Percentiles rank a stretch among this genome's conserved stretches.
These are phyloP conservation scores for Columba livia DNA, from an alignment of 2,113 vertebrate species.

Conservation along the genomic window DNA sequence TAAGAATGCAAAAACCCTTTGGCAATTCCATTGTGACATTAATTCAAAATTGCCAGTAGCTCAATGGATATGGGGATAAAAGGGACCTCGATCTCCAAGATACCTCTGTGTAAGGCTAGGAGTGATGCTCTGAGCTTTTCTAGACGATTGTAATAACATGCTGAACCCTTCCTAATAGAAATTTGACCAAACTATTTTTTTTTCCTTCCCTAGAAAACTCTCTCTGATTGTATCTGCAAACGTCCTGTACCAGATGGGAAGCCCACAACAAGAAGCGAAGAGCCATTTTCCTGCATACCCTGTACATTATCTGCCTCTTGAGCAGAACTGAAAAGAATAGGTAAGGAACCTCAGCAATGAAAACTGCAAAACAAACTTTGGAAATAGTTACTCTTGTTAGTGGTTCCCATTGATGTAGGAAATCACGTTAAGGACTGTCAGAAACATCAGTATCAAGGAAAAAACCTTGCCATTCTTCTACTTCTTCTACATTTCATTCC, in stretches of 20 bases:
- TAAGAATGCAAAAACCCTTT: background rate
- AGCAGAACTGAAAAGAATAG: background rate
- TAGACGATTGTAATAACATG: background rate
- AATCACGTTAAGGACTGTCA: background rate
- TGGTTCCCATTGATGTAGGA: background rate
- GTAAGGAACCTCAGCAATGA: background rate
- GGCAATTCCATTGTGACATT: background rate
- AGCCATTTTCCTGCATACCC: background rate
- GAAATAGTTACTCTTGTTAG: background rate
- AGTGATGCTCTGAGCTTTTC: background rate
- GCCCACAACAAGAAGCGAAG: background rate
- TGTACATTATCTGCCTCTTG: accelerated
- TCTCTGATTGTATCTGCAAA: background rate
- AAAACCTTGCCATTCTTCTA: background rate
- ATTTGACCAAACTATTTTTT: background rate
- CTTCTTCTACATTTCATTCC: background rate
- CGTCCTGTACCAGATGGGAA: background rate
- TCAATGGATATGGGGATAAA: background rate
- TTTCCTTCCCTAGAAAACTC: background rate
- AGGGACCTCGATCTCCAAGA: background rate
- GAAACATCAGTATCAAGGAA: background rate
- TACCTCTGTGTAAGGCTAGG: background rate
- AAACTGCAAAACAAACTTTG: background rate
- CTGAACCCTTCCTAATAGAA: background rate
- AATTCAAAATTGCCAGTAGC: background rate